phyloP scores from a whole-genome alignment of 2,888 invertebrate species.

The Dysmachus trigonus region DNA sequence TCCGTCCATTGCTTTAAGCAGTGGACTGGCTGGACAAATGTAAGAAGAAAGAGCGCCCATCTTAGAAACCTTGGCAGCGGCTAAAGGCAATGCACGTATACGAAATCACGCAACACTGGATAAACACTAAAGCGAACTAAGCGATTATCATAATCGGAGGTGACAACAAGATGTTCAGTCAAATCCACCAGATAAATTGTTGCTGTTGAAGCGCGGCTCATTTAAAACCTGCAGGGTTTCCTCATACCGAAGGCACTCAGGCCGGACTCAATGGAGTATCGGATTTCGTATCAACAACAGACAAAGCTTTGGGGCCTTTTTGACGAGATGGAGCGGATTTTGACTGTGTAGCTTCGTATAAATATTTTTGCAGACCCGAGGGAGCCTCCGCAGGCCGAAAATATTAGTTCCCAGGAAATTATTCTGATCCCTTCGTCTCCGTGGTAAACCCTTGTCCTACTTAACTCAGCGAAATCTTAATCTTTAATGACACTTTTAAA shows the following conservation, averaged over 20 bases:
- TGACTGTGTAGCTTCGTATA: neutral
- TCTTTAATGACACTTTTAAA: constrained; percentile 43
- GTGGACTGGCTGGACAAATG: no score
- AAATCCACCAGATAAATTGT: constrained; percentile 48
- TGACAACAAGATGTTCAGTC: constrained; percentile 50
- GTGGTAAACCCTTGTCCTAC: neutral
- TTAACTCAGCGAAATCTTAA: constrained; percentile 43
- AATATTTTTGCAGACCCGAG: neutral
- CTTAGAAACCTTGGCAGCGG: neutral
- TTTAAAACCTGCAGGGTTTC: neutral
- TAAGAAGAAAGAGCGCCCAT: no score
- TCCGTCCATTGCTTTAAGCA: neutral
- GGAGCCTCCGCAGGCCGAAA: neutral
- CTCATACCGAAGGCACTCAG: neutral
- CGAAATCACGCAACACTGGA: constrained; percentile 48
- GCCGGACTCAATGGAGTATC: constrained; percentile 24
- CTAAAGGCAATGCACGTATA: neutral
- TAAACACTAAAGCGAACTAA: constrained; percentile 51
- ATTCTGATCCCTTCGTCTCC: neutral
- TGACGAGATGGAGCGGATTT: neutral
- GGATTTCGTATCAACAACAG: constrained; percentile 33
- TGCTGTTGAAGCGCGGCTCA: constrained; percentile 37
- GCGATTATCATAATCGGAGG: constrained; percentile 51
- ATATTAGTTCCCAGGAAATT: constrained; percentile 4
- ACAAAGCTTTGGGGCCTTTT: neutral